Conservation (phyloP, 23 tunicate species). For the Phallusia fumigata region DNA sequence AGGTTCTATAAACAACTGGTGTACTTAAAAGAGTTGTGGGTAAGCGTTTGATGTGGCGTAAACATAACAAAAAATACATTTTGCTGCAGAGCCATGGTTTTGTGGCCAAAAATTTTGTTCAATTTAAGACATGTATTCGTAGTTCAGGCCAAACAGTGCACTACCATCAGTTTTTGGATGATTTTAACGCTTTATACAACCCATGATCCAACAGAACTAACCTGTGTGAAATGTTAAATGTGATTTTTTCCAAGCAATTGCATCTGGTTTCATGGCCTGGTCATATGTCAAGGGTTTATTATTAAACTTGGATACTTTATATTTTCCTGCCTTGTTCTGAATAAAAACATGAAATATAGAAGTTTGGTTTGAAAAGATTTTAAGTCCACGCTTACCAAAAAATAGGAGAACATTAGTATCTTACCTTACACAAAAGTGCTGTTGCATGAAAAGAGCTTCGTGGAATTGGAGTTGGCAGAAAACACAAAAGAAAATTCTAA, state of each 20-base stretch:
- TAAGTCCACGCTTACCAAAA: no score
- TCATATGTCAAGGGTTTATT: slow-evolving; percentile 56
- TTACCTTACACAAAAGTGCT: neutral
- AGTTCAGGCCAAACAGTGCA: no score
- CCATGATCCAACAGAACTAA: neutral
- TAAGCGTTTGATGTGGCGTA: no score
- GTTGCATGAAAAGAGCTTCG: neutral
- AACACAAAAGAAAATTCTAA: neutral
- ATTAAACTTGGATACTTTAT: slow-evolving; percentile 33
- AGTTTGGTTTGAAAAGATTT: neutral
- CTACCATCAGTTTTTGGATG: no score
- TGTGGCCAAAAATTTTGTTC: no score
- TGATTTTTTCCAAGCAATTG: slow-evolving; percentile 30
- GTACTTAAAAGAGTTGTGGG: no score
- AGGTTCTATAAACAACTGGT: no score
- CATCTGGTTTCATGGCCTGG: slow-evolving; percentile 48
- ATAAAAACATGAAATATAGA: neutral
- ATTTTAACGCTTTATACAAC: no score
- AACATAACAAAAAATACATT: no score
- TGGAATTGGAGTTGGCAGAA: neutral
- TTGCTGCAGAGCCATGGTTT: no score
- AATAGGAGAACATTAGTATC: neutral
- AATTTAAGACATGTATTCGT: no score
- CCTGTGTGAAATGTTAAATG: slow-evolving; percentile 44
- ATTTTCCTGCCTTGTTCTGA: slow-evolving; percentile 39